These are phyloP conservation scores for Malurus melanocephalus DNA, from an alignment of 2,113 vertebrate species.

Conservation along the genomic window DNA sequence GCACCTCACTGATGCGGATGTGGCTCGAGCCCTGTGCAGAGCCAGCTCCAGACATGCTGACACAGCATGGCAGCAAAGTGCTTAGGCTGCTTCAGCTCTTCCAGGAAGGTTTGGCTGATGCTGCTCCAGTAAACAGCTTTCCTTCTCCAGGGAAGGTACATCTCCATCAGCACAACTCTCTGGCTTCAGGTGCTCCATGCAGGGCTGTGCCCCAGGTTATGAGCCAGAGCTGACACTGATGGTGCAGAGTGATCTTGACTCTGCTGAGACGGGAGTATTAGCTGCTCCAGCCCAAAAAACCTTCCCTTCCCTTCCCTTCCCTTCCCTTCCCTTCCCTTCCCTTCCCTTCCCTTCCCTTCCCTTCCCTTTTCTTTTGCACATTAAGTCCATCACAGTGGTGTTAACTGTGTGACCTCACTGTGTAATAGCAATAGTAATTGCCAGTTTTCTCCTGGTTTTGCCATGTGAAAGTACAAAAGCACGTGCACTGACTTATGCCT, in stretches of 20 bases:
- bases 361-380: too few relatives aligned
- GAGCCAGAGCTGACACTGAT: background rate
- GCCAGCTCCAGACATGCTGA: background rate
- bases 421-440: background rate
- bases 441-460: background rate
- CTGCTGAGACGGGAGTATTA: background rate
- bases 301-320: too few relatives aligned
- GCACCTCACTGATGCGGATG: background rate
- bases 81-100: background rate
- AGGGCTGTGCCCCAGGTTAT: background rate
- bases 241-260: background rate
- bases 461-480: background rate
- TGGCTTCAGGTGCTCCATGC: background rate
- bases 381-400: background rate
- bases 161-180: background rate
- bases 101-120: background rate
- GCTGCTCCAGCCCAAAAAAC: background rate
- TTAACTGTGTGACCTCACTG: background rate
- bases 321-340: too few relatives aligned
- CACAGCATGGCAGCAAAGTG: background rate
- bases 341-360: too few relatives aligned
- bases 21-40: background rate
- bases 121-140: background rate
- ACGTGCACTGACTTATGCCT: background rate
- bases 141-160: rapidly evolving